phyloP scores from a whole-genome alignment of 2,888 invertebrate species.

The Cynaeus angustus region DNA sequence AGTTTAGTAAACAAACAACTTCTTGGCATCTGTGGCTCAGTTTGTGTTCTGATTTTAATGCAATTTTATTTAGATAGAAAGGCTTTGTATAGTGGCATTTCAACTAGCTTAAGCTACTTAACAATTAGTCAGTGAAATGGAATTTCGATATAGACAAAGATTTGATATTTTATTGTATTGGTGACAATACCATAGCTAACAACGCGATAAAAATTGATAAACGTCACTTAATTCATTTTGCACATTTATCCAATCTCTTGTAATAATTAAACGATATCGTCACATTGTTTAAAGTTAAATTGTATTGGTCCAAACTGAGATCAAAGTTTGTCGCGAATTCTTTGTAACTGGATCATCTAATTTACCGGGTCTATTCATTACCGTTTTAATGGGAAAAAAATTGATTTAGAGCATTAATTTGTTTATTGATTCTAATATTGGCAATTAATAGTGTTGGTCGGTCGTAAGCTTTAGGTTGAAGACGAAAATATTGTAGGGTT shows the following conservation, averaged over 20 bases:
- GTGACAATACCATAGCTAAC: background rate
- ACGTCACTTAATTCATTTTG: constrained; percentile 4
- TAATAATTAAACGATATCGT: background rate
- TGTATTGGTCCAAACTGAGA: background rate
- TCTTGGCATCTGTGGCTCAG: background rate
- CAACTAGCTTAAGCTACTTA: too few relatives aligned
- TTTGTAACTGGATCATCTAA: background rate
- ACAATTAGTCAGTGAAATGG: background rate
- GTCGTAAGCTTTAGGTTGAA: too few relatives aligned
- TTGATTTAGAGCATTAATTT: too few relatives aligned
- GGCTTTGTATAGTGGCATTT: too few relatives aligned
- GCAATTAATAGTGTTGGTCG: too few relatives aligned
- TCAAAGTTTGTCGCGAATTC: background rate
- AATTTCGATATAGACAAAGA: background rate
- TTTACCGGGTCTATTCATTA: too few relatives aligned
- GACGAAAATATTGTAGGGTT: too few relatives aligned
- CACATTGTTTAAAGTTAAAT: background rate
- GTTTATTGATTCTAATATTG: too few relatives aligned
- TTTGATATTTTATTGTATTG: constrained; percentile 17
- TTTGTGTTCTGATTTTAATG: constrained; percentile 1
- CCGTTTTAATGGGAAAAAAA: too few relatives aligned
- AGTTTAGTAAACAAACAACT: constrained; percentile 41
- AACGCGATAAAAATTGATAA: constrained; percentile 15
- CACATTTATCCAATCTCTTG: constrained; percentile 5
- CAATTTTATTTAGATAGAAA: too few relatives aligned